Evolutionary conservation across 2,888 invertebrate species (phyloP).

Genomic region (Athripsodes cinereus): DNA sequence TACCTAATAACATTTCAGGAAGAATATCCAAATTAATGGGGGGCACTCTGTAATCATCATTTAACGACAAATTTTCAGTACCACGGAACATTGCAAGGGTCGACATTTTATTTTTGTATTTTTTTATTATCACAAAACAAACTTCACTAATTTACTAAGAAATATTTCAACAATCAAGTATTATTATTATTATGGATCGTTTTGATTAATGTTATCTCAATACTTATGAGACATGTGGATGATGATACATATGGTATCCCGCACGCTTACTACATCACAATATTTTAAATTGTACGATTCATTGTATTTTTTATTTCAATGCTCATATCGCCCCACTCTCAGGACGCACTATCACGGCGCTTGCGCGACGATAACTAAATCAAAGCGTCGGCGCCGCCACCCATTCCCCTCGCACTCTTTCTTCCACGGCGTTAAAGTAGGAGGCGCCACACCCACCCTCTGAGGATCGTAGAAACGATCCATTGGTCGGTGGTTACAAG

Average conservation of each 20-base stretch:
- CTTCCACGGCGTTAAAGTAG: conserved; percentile 25
- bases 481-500: conserved; percentile 12
- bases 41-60: conserved; percentile 61
- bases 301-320: background rate
- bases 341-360: conserved; percentile 39
- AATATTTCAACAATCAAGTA: background rate
- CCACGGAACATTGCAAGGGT: conserved; percentile 22
- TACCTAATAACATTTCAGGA: conserved; percentile 68
- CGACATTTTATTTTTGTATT: conserved; percentile 16
- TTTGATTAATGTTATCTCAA: too few relatives aligned
- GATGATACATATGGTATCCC: background rate
- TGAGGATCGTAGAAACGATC: conserved; percentile 3
- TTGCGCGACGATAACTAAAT: conserved; percentile 38
- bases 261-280: background rate
- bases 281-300: background rate
- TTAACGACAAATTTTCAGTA: conserved; percentile 31
- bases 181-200: background rate
- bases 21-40: conserved; percentile 68
- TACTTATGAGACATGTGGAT: background rate
- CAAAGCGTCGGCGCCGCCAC: conserved; percentile 36
- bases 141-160: background rate
- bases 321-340: conserved; percentile 30
- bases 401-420: conserved; percentile 38
- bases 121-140: background rate
- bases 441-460: conserved; percentile 35